Percentiles rank a stretch among this genome's conserved stretches.
Evolutionary conservation across 2,113 vertebrate species (phyloP).

Genomic region (Scytalopus superciliaris): DNA sequence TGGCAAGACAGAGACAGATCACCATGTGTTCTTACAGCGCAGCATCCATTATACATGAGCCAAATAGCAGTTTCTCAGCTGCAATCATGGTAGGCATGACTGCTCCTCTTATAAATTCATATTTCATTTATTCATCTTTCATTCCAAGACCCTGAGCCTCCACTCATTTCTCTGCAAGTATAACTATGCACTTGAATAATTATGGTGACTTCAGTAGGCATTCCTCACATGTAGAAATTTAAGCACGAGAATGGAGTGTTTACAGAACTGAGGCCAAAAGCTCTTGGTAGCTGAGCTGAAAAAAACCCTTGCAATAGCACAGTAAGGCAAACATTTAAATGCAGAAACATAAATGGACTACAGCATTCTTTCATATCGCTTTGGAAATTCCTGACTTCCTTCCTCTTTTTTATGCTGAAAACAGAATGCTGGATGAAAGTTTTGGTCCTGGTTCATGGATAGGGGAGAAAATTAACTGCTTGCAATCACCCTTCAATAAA

Average conservation of each 20-base stretch:
- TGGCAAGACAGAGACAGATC: background rate
- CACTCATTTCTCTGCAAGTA: background rate
- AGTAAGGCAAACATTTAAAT: background rate
- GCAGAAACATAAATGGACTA: background rate
- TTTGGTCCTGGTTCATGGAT: background rate
- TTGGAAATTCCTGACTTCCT: background rate
- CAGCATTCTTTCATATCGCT: background rate
- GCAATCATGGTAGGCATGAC: constrained; percentile 8
- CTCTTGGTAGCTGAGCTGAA: background rate
- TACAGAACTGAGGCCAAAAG: background rate
- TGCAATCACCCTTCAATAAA: background rate
- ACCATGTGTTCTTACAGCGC: background rate
- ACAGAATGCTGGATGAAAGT: background rate
- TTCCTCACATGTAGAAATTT: background rate
- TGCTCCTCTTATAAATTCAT: constrained; percentile 21
- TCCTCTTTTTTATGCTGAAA: background rate
- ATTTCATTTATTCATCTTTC: constrained; percentile 37
- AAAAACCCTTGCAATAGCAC: background rate
- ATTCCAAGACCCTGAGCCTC: background rate
- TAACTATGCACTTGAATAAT: background rate
- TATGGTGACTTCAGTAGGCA: background rate
- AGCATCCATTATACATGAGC: constrained; percentile 55
- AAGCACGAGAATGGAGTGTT: background rate
- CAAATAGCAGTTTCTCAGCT: background rate
- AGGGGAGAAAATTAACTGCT: background rate